Percentiles rank a stretch among this genome's conserved stretches.
Evolutionary conservation across 92 coral and sea anemone species (phyloP).

Genomic region (Porites evermanni): DNA sequence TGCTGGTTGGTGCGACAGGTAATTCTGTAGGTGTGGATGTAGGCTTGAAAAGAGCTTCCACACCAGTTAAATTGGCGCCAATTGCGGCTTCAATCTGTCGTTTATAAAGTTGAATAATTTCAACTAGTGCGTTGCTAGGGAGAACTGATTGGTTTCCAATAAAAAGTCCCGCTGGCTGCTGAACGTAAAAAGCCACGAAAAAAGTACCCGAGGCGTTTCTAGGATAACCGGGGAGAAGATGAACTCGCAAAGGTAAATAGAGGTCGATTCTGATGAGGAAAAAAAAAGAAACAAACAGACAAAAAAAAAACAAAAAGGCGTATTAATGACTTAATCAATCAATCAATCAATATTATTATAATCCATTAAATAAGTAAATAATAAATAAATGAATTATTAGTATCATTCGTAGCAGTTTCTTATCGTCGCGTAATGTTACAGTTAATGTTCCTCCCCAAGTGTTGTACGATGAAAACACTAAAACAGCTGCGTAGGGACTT

Average conservation of each 20-base stretch:
- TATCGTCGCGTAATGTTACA: too few species aligned
- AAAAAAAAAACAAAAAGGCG: not conserved
- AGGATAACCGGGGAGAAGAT: slow-evolving; percentile 35
- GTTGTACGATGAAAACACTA: too few species aligned
- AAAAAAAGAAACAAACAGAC: not conserved
- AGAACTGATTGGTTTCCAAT: slow-evolving; percentile 5
- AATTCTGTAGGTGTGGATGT: not conserved
- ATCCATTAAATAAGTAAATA: too few species aligned
- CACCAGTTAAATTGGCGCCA: not conserved
- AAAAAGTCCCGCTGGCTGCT: not conserved
- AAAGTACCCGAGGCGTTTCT: not conserved
- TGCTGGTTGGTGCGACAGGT: not conserved
- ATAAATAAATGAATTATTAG: too few species aligned
- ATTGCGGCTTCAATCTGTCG: not conserved
- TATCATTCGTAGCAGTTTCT: too few species aligned
- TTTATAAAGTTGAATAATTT: not conserved
- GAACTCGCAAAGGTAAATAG: not conserved
- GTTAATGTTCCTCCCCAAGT: too few species aligned
- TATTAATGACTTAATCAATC: too few species aligned
- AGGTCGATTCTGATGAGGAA: slow-evolving; percentile 3
- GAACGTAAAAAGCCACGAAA: slow-evolving; percentile 28
- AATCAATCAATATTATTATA: too few species aligned
- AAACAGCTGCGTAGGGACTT: too few species aligned
- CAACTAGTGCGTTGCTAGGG: not conserved
- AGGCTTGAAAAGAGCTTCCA: slow-evolving; percentile 18